Conservation (phyloP, 1,140 invertebrate species). For the Leptopilina boulardi region DNA sequence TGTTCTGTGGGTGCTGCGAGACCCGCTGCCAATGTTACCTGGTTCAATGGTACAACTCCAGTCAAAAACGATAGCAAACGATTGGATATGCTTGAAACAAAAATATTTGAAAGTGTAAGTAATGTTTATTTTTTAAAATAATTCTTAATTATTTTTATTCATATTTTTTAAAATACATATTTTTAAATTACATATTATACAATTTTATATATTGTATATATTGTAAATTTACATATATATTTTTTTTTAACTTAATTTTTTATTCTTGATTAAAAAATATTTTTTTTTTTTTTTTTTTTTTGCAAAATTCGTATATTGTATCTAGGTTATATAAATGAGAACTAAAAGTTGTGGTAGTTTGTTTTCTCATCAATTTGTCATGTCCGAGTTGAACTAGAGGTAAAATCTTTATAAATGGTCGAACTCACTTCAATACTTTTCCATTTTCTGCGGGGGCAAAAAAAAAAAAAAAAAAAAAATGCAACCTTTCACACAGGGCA, state of each 20-base stretch:
- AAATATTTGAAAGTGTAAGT: constrained; percentile 70
- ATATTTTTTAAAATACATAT: no score
- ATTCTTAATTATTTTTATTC: no score
- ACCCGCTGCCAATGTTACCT: constrained; percentile 88
- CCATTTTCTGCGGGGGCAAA: not conserved
- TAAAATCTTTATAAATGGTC: constrained; percentile 12
- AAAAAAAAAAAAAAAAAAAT: no score
- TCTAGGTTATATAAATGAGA: not conserved
- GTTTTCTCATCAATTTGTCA: constrained; percentile 17
- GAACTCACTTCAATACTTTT: constrained; percentile 10
- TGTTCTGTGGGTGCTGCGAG: constrained; percentile 86
- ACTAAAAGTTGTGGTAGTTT: not conserved
- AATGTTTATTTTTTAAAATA: not conserved
- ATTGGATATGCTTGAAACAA: constrained; percentile 70
- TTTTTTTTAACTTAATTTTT: no score
- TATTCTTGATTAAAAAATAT: not conserved
- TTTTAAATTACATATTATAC: no score
- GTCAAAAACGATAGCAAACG: constrained; percentile 75
- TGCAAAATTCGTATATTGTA: not conserved
- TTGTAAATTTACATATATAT: no score
- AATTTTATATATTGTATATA: no score
- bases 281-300: no score
- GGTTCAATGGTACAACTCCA: constrained; percentile 86
- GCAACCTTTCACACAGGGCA: no score
- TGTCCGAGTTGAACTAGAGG: not conserved